A percentile compares a stretch with the other conserved stretches of the same genome.
Evolutionary conservation across 2,888 invertebrate genomes (phyloP).

Genomic region (Amphipoea lucens): DNA sequence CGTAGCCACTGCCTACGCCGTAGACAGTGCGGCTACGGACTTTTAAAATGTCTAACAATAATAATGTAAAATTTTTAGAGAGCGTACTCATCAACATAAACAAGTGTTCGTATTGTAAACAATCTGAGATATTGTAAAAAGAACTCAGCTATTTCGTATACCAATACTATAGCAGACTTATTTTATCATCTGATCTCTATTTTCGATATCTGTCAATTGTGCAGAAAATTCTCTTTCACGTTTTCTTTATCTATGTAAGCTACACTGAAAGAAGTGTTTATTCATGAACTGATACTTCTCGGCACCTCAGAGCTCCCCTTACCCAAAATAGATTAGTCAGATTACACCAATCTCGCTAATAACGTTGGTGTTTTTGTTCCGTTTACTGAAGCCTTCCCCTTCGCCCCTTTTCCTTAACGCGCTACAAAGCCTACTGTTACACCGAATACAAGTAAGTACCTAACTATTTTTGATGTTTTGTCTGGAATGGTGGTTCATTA

Average conservation of each 20-base stretch:
- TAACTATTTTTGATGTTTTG: constrained; percentile 1
- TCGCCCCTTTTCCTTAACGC: constrained; percentile 85
- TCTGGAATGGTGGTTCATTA: not conserved
- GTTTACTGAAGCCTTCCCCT: constrained; percentile 87
- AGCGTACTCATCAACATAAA: not conserved
- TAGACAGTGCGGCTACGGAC: not conserved
- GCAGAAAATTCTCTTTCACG: not conserved
- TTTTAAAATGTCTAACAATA: not conserved
- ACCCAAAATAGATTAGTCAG: constrained; percentile 90
- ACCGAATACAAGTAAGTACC: constrained; percentile 70
- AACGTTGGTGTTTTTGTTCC: constrained; percentile 90
- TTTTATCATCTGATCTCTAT: not conserved
- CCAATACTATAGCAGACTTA: not conserved
- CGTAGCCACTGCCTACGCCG: not conserved
- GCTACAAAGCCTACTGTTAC: constrained; percentile 75
- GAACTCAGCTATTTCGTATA: not conserved
- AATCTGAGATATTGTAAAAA: not conserved
- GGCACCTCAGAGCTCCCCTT: constrained; percentile 80
- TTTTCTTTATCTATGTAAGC: constrained; percentile 1
- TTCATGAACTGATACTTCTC: constrained; percentile 84
- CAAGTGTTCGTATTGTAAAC: not conserved
- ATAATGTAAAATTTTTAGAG: not conserved
- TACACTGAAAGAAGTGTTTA: constrained; percentile 61
- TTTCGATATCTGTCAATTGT: not conserved
- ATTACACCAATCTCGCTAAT: constrained; percentile 91